These are phyloP conservation scores for Pampus argenteus DNA, from an alignment of 2,797 vertebrate species.

Conservation along the genomic window DNA sequence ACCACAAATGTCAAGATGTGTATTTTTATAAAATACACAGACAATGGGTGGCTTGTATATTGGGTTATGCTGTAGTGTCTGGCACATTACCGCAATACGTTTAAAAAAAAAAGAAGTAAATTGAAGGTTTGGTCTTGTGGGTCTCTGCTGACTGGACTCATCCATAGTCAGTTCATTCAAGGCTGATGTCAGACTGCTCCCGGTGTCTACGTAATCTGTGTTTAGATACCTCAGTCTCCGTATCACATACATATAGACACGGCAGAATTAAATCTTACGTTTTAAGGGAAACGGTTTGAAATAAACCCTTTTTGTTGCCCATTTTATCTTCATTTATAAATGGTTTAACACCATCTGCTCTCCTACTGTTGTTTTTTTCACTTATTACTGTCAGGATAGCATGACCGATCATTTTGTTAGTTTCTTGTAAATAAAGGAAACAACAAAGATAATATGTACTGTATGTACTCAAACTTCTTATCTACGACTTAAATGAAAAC, in stretches of 20 bases:
- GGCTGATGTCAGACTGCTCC: slow-evolving; percentile 9
- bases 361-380: not conserved
- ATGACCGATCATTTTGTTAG: too few relatives aligned
- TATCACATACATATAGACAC: not conserved
- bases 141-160: slow-evolving; percentile 24
- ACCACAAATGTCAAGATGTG: slow-evolving; percentile 38
- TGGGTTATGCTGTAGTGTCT: slow-evolving; percentile 47
- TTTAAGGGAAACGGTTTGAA: slow-evolving; percentile 8
- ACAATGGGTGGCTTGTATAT: slow-evolving; percentile 55
- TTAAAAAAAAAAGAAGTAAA: slow-evolving; percentile 39
- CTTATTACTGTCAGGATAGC: too few relatives aligned
- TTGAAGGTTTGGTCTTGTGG: slow-evolving; percentile 53
- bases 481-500: too few relatives aligned
- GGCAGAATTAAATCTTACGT: not conserved
- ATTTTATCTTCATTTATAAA: not conserved
- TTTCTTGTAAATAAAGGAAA: too few relatives aligned
- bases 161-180: slow-evolving; percentile 18
- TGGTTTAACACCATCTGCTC: not conserved
- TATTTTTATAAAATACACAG: slow-evolving; percentile 45
- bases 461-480: too few relatives aligned
- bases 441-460: too few relatives aligned
- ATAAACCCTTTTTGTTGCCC: not conserved
- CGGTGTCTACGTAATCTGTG: slow-evolving; percentile 2
- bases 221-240: not conserved
- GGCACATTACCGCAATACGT: slow-evolving; percentile 40